These are phyloP conservation scores for Caenorhabditis sp. DNA, from an alignment of 2,888 invertebrate species.

Conservation along the genomic window DNA sequence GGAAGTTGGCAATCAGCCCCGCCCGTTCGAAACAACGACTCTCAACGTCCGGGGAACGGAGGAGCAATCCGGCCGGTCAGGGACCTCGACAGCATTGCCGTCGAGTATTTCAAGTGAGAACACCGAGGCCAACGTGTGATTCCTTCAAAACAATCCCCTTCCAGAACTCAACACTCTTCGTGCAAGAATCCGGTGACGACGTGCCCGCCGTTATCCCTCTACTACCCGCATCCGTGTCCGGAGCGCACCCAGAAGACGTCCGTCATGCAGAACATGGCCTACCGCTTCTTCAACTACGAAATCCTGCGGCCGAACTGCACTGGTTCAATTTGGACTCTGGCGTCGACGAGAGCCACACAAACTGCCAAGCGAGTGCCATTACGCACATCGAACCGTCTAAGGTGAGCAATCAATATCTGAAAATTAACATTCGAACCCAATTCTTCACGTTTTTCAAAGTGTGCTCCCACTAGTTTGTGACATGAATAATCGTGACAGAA, in stretches of 20 bases:
- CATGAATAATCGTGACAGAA: no score
- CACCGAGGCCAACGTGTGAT: neutral
- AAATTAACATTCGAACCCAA: no score
- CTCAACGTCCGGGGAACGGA: constrained; percentile 12
- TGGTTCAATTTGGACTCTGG: constrained; percentile 90
- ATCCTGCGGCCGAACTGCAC: constrained; percentile 84
- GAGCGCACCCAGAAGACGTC: constrained; percentile 84
- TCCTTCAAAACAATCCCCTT: constrained; percentile 12
- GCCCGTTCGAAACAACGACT: constrained; percentile 14
- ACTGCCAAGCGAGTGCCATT: constrained; percentile 91
- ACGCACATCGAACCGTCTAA: constrained; percentile 83
- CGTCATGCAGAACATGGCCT: constrained; percentile 62
- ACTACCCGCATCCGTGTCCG: constrained; percentile 95
- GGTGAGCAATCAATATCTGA: no score
- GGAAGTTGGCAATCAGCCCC: constrained; percentile 15
- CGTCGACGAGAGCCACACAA: constrained; percentile 86
- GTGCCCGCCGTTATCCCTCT: constrained; percentile 95
- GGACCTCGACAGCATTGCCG: constrained; percentile 92
- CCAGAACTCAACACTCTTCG: constrained; percentile 93
- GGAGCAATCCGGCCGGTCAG: constrained; percentile 55
- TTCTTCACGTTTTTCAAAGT: no score
- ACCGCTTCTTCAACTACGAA: constrained; percentile 23
- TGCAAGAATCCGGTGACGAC: constrained; percentile 98
- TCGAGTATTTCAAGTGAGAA: constrained; percentile 82
- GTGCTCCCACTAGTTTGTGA: no score